Evolutionary conservation across 2,797 vertebrate species (phyloP).

Genomic region (Alauda arvensis): DNA sequence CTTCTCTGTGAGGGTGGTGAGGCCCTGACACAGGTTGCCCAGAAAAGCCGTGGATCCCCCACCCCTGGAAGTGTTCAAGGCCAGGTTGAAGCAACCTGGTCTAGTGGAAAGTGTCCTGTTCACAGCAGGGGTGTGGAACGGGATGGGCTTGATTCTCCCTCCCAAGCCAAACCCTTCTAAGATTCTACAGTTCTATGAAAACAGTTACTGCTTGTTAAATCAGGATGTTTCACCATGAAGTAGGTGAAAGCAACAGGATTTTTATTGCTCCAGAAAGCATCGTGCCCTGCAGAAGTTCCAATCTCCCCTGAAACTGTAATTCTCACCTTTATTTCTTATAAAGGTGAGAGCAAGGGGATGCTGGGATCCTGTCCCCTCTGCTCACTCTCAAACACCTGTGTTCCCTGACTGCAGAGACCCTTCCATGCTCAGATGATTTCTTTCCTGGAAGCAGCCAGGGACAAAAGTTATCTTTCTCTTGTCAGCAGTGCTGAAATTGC

Average conservation of each 20-base stretch:
- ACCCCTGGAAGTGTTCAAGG: not conserved
- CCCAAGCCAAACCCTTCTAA: not conserved
- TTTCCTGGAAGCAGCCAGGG: not conserved
- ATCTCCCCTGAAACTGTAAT: not conserved
- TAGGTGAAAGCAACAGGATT: not conserved
- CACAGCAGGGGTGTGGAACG: not conserved
- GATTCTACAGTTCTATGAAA: not conserved
- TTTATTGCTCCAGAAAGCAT: not conserved
- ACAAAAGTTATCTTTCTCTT: not conserved
- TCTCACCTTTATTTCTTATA: too few species aligned
- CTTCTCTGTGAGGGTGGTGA: fast-evolving
- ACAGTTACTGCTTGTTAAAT: not conserved
- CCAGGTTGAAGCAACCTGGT: not conserved
- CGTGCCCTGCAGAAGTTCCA: not conserved
- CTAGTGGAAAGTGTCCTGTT: not conserved
- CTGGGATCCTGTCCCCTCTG: not conserved
- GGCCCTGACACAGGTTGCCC: not conserved
- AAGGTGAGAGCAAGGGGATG: not conserved
- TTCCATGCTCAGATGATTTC: not conserved
- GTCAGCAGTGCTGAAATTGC: not conserved
- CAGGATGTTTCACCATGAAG: fast-evolving
- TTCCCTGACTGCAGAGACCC: fast-evolving
- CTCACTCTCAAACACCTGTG: not conserved
- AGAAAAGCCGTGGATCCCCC: not conserved
- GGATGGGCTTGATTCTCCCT: not conserved